Conservation (phyloP, 2,113 vertebrate genomes). For the Microcebus jonahi region DNA sequence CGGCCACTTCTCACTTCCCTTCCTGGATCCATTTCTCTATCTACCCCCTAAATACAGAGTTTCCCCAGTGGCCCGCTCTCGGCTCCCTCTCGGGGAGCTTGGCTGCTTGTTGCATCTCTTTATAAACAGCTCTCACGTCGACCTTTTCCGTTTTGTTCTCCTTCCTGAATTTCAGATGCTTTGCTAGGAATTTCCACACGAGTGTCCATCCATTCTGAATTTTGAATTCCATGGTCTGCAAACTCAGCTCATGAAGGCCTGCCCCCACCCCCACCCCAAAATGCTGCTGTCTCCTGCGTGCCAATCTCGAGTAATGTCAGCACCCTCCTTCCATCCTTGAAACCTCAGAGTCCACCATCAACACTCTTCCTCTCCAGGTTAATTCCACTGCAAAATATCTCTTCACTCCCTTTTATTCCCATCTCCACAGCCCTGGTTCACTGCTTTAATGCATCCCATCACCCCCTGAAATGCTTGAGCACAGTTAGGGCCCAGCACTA, state of each 20-base stretch:
- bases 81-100: too few species aligned
- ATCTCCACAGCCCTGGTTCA: neutral
- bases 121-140: neutral
- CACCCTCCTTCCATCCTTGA: neutral
- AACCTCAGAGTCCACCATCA: too few species aligned
- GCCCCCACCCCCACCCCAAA: neutral
- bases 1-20: neutral
- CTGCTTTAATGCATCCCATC: neutral
- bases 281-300: neutral
- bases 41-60: neutral
- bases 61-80: neutral
- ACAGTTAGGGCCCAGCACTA: rapidly evolving
- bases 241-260: neutral
- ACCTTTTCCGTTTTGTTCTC: neutral
- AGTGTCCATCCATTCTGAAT: neutral
- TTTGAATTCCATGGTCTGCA: neutral
- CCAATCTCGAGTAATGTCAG: too few species aligned
- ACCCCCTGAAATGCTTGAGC: too few species aligned
- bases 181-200: neutral
- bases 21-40: too few species aligned
- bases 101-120: neutral
- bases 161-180: neutral
- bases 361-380: neutral
- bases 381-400: neutral
- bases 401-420: neutral